Base-by-base conservation (phyloP, 1,140 invertebrate species). In the Scaptomyza montana region DNA sequence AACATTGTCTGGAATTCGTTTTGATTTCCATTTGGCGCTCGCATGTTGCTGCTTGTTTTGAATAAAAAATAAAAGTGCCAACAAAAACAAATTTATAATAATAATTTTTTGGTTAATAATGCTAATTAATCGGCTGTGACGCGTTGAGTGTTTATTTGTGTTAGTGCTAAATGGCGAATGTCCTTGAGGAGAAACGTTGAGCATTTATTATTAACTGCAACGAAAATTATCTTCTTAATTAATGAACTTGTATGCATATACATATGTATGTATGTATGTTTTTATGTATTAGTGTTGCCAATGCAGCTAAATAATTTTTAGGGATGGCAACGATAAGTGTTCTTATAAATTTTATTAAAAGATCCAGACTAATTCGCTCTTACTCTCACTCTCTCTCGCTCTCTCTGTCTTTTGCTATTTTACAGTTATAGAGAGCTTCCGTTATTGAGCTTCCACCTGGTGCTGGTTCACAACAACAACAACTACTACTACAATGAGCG, bases 401-500 rank as follows among this genome's bases (percentile, higher is more conserved):
- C 33, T 36, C 33, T 9, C 8, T 36, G 2, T 36, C 8, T 36
- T 8, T 43, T 43, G 10, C 10, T 12, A 3, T 1, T n/a, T 43
- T 43, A 12, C 39, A 43, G 39, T n/a, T 43, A 43, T 30, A 5
- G 30, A 39, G 36, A 3, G 28, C 63, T 56, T 65, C 63, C 61
- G 16, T 30, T 30, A 5, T 6, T 30, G 28, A 30, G 28, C 28
- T 30, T 4, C 12, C 7, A 13, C 10, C 46, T 49, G 59, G 47
- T 41, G 28, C 28, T 60, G 25, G 10, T 33, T n/a, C 6, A 61
- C 9, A 41, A 21, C 25, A 3, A 39, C 25, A 50, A 28, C 12
- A 9, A 16, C 8, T 3, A 12, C 8, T 21, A n/a, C 2, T 21
- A 53, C 36, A 21, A 94, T 94, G 93, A 92, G 92, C 87, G 77